Conservation (phyloP, 92 coral and sea anemone genomes). For the Umimayanthus kanabou region DNA sequence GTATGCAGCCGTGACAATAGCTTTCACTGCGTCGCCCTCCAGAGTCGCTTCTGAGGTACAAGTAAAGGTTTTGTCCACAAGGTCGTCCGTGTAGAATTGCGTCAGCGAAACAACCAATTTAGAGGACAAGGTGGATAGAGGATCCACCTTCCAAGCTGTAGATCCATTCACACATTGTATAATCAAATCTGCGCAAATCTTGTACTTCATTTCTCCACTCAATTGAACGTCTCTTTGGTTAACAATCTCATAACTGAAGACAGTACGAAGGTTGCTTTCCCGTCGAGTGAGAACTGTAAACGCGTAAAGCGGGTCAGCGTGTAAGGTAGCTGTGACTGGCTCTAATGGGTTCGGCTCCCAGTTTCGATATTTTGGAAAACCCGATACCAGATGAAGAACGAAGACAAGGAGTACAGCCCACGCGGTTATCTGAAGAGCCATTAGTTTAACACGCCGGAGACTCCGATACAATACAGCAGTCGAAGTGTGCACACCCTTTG, state of each 20-base stretch:
- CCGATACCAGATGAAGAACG: too few species aligned
- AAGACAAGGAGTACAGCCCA: too few species aligned
- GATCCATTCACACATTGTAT: background rate
- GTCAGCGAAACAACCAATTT: background rate
- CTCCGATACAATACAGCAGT: too few species aligned
- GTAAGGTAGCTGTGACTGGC: background rate
- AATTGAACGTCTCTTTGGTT: background rate
- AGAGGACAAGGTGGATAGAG: background rate
- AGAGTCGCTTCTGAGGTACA: background rate
- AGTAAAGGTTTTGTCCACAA: background rate
- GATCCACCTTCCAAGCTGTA: background rate
- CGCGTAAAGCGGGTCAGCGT: background rate
- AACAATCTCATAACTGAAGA: background rate
- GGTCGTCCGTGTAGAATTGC: background rate
- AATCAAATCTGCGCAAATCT: background rate
- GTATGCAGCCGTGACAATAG: background rate
- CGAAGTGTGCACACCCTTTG: too few species aligned
- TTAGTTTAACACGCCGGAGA: too few species aligned
- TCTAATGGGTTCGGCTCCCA: background rate
- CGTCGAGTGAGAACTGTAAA: background rate
- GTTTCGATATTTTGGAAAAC: too few species aligned
- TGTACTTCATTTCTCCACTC: background rate
- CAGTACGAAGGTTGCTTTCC: background rate
- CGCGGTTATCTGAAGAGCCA: too few species aligned
- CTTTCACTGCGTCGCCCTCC: constrained; percentile 6